Conservation (phyloP, 92 coral and sea anemone genomes). For the Epizoanthus illoricatus region DNA sequence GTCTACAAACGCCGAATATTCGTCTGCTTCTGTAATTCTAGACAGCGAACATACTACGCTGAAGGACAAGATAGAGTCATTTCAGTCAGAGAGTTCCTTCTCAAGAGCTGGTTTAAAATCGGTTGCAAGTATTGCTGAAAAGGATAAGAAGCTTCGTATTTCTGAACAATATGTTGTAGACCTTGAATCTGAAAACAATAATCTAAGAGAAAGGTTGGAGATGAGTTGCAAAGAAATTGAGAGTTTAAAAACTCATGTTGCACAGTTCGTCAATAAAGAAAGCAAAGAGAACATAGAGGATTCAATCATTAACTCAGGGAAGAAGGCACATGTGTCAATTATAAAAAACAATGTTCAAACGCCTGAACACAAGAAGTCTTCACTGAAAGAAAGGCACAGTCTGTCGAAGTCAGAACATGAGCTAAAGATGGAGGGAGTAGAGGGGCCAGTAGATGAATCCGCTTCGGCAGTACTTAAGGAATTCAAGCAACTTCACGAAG, state of each 20-base stretch:
- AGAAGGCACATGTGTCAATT: neutral
- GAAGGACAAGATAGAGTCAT: neutral
- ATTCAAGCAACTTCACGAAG: conserved; percentile 18
- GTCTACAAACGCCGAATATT: neutral
- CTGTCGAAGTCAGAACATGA: neutral
- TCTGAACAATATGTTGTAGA: neutral
- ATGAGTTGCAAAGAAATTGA: neutral
- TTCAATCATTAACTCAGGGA: neutral
- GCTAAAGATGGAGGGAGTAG: neutral
- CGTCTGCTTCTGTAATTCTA: neutral
- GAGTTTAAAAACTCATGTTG: neutral
- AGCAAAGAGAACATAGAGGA: neutral
- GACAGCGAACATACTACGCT: neutral
- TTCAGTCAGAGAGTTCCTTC: neutral
- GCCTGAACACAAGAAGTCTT: neutral
- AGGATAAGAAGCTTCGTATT: neutral
- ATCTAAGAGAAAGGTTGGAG: neutral
- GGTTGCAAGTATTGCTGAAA: neutral
- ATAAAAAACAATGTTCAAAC: neutral
- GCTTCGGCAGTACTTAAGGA: neutral
- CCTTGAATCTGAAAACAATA: conserved; percentile 3
- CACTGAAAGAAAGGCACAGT: neutral
- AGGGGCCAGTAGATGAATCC: neutral
- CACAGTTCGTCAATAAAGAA: neutral
- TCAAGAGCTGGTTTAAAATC: neutral